phyloP scores from a whole-genome alignment of 2,113 vertebrate genomes.

The Halcyon senegalensis region DNA sequence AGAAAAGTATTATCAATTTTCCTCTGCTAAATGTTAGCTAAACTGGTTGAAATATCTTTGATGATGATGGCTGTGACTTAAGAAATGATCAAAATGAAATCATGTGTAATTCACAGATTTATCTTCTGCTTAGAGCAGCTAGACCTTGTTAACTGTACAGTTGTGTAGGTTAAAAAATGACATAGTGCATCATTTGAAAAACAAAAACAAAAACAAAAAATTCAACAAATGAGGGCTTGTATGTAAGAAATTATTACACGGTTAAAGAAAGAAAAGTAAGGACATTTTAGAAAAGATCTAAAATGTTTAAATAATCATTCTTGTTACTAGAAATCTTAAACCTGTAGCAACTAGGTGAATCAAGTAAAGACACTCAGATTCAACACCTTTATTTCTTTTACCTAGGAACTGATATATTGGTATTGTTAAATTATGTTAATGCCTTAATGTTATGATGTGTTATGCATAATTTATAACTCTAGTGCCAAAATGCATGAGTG shows the following conservation, averaged over 20 bases:
- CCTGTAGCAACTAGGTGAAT: not conserved
- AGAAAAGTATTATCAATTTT: not conserved
- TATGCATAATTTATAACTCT: slow-evolving; percentile 70
- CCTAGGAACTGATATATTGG: slow-evolving; percentile 1
- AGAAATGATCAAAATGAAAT: not conserved
- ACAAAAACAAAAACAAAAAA: not conserved
- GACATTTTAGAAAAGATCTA: not conserved
- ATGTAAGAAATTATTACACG: not conserved
- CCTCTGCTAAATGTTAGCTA: not conserved
- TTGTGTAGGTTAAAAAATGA: not conserved
- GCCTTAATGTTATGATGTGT: slow-evolving; percentile 60
- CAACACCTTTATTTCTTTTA: slow-evolving; percentile 14
- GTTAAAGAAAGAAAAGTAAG: not conserved
- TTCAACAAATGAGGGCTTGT: not conserved
- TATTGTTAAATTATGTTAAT: slow-evolving; percentile 70
- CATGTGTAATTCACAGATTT: not conserved
- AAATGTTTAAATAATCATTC: not conserved
- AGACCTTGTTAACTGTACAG: not conserved
- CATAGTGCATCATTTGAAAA: not conserved
- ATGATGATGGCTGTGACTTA: not conserved
- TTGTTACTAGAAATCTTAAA: not conserved
- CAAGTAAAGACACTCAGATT: not conserved
- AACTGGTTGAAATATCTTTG: not conserved
- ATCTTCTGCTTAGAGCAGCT: not conserved
- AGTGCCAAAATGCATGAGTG: slow-evolving; percentile 49